Evolutionary conservation across 1,140 invertebrate species (phyloP), one percentile per base, ranked within the genome.

Genomic region (Drosophila tropicalis): DNA sequence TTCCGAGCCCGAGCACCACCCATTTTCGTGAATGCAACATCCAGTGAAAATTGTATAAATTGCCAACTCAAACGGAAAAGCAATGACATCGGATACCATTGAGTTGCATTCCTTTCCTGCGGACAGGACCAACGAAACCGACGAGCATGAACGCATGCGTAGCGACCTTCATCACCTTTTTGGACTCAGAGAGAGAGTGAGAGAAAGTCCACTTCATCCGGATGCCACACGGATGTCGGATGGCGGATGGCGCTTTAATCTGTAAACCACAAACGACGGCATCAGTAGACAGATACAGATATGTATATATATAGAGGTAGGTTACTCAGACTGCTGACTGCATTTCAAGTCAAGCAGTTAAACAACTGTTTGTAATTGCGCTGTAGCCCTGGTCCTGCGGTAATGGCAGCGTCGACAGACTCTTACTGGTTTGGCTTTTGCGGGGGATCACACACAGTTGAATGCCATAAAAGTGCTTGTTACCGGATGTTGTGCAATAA

Each of bases 51-150:
- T 81, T 86, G 83, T 83, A 87, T 87, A 89, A 87, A 87, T 87
- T 87, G 83, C 83, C 83, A 87, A 83, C 70, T 87, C 70, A 81
- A 87, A 89, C 84, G 83, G 83, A 87, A 87, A 70, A 72, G 84
- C 84, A 84, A 87, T 87, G 83, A 87, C 84, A 84, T 85, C 84
- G 83, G 83, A 87, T 80, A 73, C 83, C 83, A 86, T 87, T 86
- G 83, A 86, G 76, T 72, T 67, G 34, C 57, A 54, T 56, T 51
- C 25, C 17, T 54, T 56, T 41, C 29, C 34, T 25, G 44, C 17
- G 7, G 4, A 3, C 34, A 36, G 34, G 5, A 12, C 34, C 9
- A 36, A 3, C 13, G 22, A 15, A 29, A 25, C 25, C 4, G 15
- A 25, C 19, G 22, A 55, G n/a, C n/a, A 58, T 41, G 36, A 65